phyloP scores from a whole-genome alignment of 2,888 invertebrate species.

The Drosophila helvetica region DNA sequence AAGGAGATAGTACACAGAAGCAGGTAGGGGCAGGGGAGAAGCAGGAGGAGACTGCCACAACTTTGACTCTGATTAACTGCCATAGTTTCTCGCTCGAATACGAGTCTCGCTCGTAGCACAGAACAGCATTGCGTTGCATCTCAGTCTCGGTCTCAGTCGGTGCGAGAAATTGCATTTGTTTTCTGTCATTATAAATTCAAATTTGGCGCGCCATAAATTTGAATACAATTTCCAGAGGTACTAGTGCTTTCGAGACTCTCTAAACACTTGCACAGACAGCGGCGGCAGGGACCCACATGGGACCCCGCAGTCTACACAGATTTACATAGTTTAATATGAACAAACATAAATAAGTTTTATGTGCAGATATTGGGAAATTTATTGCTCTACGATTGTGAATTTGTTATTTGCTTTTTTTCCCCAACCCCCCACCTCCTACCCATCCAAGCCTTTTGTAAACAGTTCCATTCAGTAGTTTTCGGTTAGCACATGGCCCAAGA shows the following conservation, averaged over 20 bases:
- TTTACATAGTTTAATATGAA: slow-evolving; percentile 57
- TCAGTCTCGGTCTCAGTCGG: slow-evolving; percentile 18
- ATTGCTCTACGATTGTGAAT: slow-evolving; percentile 54
- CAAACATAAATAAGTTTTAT: slow-evolving; percentile 70
- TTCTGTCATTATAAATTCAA: slow-evolving; percentile 81
- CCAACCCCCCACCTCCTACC: background rate
- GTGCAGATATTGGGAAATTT: slow-evolving; percentile 64
- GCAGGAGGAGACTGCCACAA: slow-evolving; percentile 36
- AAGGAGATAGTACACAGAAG: slow-evolving; percentile 29
- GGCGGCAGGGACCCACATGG: slow-evolving; percentile 2
- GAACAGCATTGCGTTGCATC: background rate
- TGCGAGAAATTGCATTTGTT: slow-evolving; percentile 73
- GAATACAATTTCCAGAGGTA: slow-evolving; percentile 57
- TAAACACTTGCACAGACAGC: slow-evolving; percentile 39
- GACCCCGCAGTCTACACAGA: slow-evolving; percentile 39
- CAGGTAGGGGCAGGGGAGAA: background rate
- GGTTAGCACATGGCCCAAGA: slow-evolving; percentile 24
- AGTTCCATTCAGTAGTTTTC: slow-evolving; percentile 28
- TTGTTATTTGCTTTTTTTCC: slow-evolving; percentile 36
- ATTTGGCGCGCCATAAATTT: slow-evolving; percentile 81
- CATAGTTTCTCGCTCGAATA: slow-evolving; percentile 43
- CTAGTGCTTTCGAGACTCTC: slow-evolving; percentile 20
- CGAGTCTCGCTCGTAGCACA: background rate
- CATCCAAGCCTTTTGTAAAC: slow-evolving; percentile 20
- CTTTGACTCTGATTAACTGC: slow-evolving; percentile 76